phyloP scores from a whole-genome alignment of 2,113 vertebrate species.

The Takifugu flavidus region DNA sequence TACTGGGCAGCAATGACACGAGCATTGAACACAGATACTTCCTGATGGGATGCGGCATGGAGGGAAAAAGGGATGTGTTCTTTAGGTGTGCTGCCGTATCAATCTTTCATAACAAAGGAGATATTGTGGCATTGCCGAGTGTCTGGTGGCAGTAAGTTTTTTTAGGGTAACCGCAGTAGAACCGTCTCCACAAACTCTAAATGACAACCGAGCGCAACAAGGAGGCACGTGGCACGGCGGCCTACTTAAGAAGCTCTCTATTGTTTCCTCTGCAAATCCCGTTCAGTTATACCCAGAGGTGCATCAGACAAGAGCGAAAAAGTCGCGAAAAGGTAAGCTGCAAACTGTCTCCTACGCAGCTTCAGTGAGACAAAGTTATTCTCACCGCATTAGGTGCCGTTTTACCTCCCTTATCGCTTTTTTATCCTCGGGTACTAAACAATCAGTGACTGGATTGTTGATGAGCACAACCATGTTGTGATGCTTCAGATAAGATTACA shows the following conservation, averaged over 20 bases:
- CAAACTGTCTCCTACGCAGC: background rate
- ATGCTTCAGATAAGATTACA: too few species aligned
- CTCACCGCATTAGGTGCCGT: background rate
- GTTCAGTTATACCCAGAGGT: slow-evolving; percentile 2
- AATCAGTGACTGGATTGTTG: too few species aligned
- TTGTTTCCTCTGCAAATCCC: background rate
- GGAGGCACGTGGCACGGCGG: background rate
- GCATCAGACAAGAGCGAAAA: slow-evolving; percentile 10
- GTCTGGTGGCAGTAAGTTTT: too few species aligned
- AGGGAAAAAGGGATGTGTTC: slow-evolving; percentile 46
- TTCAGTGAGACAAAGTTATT: background rate
- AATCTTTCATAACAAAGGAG: slow-evolving; percentile 23
- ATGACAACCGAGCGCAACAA: background rate
- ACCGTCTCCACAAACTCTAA: background rate
- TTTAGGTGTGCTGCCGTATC: slow-evolving; percentile 4
- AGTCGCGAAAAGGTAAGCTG: slow-evolving; percentile 12
- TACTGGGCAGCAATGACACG: background rate
- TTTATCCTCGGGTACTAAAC: background rate
- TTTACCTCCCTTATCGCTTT: background rate
- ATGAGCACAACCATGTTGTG: background rate
- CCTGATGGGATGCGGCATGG: slow-evolving; percentile 37
- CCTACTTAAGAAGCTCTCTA: slow-evolving; percentile 10
- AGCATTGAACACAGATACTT: slow-evolving; percentile 16
- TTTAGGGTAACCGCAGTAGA: too few species aligned
- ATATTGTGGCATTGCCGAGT: background rate